Base-by-base conservation (phyloP, 2,113 vertebrate species). In the Oncorhynchus nerka region DNA sequence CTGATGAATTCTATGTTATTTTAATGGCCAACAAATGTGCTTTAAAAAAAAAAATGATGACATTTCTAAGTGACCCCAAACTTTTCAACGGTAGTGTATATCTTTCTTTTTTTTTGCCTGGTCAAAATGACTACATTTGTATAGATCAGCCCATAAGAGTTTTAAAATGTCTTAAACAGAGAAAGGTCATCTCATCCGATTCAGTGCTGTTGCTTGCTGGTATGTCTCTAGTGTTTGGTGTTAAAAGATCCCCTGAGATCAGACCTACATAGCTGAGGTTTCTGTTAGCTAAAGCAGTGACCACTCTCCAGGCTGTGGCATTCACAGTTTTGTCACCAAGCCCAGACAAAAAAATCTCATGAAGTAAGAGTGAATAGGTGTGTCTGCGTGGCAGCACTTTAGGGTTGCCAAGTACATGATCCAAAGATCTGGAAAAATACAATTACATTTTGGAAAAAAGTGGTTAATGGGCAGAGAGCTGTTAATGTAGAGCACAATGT, bases 261-360 rank as follows among this genome's bases (percentile, higher is more conserved):
- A 68, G 66, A 34, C 19, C 13, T 19, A 8, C 28, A 30, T 34
- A 19, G 28, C 28, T 68, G 66, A 68, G 79, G 39, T 79, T 79
- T 84, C 77, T 68, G 76, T 79, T 76, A 75, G 77, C 71, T 75
- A 76, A 82, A 82, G 79, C 69, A 80, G 70, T 74, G 70, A 70
- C 75, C 61, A 68, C 81, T 76, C 68, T 85, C 77, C 61, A 68
- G 78, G 78, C 71, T 85, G 77, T 45, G 39, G 75, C 77, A 55
- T 68, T 68, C 49, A 28, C 81, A 74, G 73, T 76, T 76, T 61
- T 80, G 81, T 85, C 80, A 85, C 75, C 76, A 51, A 45, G 70
- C 68, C 68, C 64, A 76, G 73, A 76, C 70, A 28, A 71, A 76
- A 32, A 61, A 83, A 45, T 34, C 13, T 24, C 57, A 78, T 75